Evolutionary conservation across 2,888 invertebrate species (phyloP).

Genomic region (Acleris literana): DNA sequence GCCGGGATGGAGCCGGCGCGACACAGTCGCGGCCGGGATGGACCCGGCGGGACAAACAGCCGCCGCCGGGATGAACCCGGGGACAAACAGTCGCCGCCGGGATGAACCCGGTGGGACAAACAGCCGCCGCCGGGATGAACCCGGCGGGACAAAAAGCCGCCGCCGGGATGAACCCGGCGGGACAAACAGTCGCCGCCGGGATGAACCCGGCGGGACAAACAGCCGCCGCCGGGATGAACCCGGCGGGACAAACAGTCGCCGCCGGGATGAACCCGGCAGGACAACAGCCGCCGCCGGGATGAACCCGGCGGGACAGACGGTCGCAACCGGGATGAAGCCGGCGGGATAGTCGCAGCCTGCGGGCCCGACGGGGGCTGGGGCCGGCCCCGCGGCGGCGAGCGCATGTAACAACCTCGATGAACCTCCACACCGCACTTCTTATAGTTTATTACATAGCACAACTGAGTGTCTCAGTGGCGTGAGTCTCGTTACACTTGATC

Average conservation of each 20-base stretch:
- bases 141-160: conserved; percentile 5
- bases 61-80: conserved; percentile 4
- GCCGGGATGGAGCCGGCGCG: too few species aligned
- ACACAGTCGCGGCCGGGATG: too few species aligned
- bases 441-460: conserved; percentile 72
- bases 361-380: conserved; percentile 68
- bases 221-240: too few species aligned
- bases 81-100: conserved; percentile 13
- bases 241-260: background rate
- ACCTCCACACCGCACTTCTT: conserved; percentile 72
- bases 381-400: conserved; percentile 66
- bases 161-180: background rate
- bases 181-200: too few species aligned
- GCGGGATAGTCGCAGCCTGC: conserved; percentile 21
- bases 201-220: too few species aligned
- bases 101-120: background rate
- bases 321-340: conserved; percentile 7
- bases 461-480: conserved; percentile 66
- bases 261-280: background rate
- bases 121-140: conserved; percentile 18
- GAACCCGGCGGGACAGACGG: background rate
- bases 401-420: conserved; percentile 67
- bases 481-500: conserved; percentile 60
- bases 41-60: background rate
- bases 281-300: too few species aligned